Base-by-base conservation (phyloP, 2,113 vertebrate genomes). In the Syngnathus scovelli region DNA sequence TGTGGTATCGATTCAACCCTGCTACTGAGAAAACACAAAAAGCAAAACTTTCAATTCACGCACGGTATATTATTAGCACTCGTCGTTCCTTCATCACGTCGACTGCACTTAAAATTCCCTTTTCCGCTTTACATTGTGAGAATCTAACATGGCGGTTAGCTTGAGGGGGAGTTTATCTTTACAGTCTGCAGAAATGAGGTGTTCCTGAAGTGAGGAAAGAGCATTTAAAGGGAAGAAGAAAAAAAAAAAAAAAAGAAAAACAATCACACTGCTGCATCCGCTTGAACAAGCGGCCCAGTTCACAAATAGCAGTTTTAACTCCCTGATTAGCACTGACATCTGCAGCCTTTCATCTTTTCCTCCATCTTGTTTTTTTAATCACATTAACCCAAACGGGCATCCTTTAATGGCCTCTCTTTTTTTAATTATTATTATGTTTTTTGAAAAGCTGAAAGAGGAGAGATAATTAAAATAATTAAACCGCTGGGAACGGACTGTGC, bases 401-500 rank as follows among this genome's bases (percentile, higher is more conserved):
- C 91, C 92, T 93, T 93, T 94, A 93, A 94, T 93, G 90, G 88
- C 81, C 80, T 86, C 88, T 83, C 86, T 88, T 89, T 90, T 83
- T 86, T 87, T 89, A n/a, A n/a, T 90, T 85, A 87, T 15, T 41
- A 23, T 23, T 1, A 23, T 23, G 1, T 23, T 43, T 46, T 46
- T 5, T 89, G 78, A 84, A 85, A 89, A 88, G 82, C 89, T 92
- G 92, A 93, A 93, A 93, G 89, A 92, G 84, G 83, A 90, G 90
- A 91, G 91, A 91, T 94, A 94, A 95, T 95, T 93, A 94, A 93
- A 90, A 90, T 94, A 94, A 96, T 93, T 95, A 96, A 95, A 92
- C 93, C 94, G 89, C 89, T 86, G 92, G 94, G 94, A 93, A 79
- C 76, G 66, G 82, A 70, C 81, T 74, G 74, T 64, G 79, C 76